Evolutionary conservation across 2,888 invertebrate species (phyloP), one percentile per base, ranked within the genome.

Genomic region (Pachymerium ferrugineum): DNA sequence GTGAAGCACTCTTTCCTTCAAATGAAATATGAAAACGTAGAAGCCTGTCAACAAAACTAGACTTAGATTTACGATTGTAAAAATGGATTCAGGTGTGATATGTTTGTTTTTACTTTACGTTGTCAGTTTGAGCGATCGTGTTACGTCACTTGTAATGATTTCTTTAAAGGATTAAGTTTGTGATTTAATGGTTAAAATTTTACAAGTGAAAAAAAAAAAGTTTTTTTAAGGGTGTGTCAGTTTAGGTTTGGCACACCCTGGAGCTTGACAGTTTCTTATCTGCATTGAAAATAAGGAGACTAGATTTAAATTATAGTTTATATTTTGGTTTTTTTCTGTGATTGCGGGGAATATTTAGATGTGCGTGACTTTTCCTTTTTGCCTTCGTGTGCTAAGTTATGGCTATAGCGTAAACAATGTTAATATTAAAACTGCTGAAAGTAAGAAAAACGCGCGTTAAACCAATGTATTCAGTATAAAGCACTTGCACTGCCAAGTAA

Each of bases 261-360:
- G 25, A 25, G 62, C 62, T n/a, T 62, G 62, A 62, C 62, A 62
- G 62, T 62, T 62, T 62, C 62, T 62, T 62, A 62, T 62, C 62
- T 62, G 28, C 28, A 62, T n/a, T 28, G 62, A 22, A 62, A 62
- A 62, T 62, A 62, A 62, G 62, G 62, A 62, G 28, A 28, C 62
- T 12, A 28, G 62, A 62, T 62, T 62, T 62, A 62, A 62, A 62
- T 62, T 62, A 62, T 25, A 19, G 47, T 19, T 28, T 28, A 10
- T 28, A n/a, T 62, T 62, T 62, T 62, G 10, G 12, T 62, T 25
- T 8, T 12, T 28, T 0, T 28, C 12, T n/a, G n/a, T n/a, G 12
- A 38, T 38, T 38, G 25, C 4, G 10, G 62, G 10, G 28, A 12
- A 28, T 47, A 47, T 62, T 28, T 22, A 22, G 62, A 62, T 10